Percentiles rank a stretch among this genome's conserved stretches.
phyloP scores from a whole-genome alignment of 2,797 vertebrate genomes.

The Acrocephalus scirpaceus region DNA sequence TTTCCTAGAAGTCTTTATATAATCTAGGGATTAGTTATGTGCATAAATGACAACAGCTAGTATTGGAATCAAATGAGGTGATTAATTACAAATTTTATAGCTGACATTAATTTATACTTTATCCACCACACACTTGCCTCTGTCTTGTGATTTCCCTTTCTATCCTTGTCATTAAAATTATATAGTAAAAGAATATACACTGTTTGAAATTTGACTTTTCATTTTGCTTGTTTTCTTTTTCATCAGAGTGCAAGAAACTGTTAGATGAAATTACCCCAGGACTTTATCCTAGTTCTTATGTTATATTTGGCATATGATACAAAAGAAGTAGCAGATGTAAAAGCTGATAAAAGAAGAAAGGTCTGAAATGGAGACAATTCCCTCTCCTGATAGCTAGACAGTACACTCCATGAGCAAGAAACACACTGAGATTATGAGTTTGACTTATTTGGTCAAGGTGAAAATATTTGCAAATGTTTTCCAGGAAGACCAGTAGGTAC shows the following conservation, averaged over 20 bases:
- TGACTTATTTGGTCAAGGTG: constrained; percentile 54
- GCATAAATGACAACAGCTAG: not conserved
- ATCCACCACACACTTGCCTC: not conserved
- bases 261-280: not conserved
- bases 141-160: not conserved
- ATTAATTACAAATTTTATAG: not conserved
- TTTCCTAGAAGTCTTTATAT: not conserved
- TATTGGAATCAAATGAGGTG: not conserved
- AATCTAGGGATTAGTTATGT: not conserved
- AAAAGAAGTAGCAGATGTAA: not conserved
- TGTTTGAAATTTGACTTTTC: not conserved
- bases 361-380: not conserved
- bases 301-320: not conserved
- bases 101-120: not conserved
- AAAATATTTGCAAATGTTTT: constrained; percentile 45
- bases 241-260: not conserved
- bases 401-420: not conserved
- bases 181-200: not conserved
- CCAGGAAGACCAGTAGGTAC: not conserved
- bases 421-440: not conserved
- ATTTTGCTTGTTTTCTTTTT: not conserved
- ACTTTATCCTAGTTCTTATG: not conserved
- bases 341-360: not conserved
- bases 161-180: not conserved
- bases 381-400: not conserved